Percentiles rank a stretch among this genome's conserved stretches.
Conservation (phyloP, 2,888 invertebrate species). For the Odontocolon sp. region DNA sequence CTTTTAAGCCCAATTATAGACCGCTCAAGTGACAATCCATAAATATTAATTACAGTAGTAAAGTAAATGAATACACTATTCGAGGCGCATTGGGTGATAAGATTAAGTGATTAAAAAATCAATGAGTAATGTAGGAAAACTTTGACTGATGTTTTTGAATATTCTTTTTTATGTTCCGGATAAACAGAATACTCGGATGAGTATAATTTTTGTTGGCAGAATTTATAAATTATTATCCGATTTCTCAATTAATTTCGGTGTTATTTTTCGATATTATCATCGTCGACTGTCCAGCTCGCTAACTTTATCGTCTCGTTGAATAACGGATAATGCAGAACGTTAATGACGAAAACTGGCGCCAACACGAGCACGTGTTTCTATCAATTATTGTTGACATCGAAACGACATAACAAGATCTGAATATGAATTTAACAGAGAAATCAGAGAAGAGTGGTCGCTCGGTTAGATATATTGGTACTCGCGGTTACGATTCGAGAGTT, state of each 20-base stretch:
- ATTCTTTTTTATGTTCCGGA: too few species aligned
- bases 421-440: constrained; percentile 50
- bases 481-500: background rate
- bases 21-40: too few species aligned
- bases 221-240: background rate
- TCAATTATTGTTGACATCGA: constrained; percentile 48
- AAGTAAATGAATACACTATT: too few species aligned
- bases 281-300: background rate
- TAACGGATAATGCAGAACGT: constrained; percentile 38
- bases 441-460: constrained; percentile 10
- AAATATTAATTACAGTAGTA: too few species aligned
- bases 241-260: background rate
- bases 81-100: too few species aligned
- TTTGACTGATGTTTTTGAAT: too few species aligned
- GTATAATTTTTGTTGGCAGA: background rate
- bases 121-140: too few species aligned
- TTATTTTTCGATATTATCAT: constrained; percentile 16
- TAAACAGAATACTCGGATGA: too few species aligned
- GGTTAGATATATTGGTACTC: background rate
- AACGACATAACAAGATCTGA: constrained; percentile 34
- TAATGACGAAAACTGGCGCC: constrained; percentile 24
- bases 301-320: constrained; percentile 32
- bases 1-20: too few species aligned
- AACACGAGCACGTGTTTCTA: constrained; percentile 16
- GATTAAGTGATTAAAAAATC: too few species aligned